A percentile compares a stretch with the other conserved stretches of the same genome.
phyloP scores from a whole-genome alignment of 2,888 invertebrate species.

The Philaethria dido region DNA sequence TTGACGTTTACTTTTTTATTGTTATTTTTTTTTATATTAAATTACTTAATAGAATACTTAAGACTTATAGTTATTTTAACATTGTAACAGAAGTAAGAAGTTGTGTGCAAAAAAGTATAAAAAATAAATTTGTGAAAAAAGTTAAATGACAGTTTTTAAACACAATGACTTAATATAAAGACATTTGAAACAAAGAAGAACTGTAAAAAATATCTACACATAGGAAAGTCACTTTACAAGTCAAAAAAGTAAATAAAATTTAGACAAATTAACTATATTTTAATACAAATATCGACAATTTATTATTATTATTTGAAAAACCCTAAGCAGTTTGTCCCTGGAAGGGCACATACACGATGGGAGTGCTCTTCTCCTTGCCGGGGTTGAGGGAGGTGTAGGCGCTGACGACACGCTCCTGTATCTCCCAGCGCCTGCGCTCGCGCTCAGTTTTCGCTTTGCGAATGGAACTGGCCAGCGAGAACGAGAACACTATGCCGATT shows the following conservation, averaged over 20 bases:
- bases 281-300: slow-evolving; percentile 1
- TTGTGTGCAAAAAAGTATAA: too few relatives aligned
- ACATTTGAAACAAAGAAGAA: not conserved
- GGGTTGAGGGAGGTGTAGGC: slow-evolving; percentile 76
- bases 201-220: not conserved
- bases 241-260: not conserved
- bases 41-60: too few relatives aligned
- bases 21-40: too few relatives aligned
- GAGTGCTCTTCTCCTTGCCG: slow-evolving; percentile 64
- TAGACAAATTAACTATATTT: not conserved
- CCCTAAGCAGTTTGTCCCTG: slow-evolving; percentile 71
- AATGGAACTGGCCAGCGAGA: slow-evolving; percentile 93
- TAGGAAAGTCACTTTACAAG: not conserved
- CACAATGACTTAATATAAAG: not conserved
- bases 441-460: slow-evolving; percentile 89
- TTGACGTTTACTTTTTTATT: too few relatives aligned
- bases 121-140: not conserved
- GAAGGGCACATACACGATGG: slow-evolving; percentile 79
- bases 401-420: slow-evolving; percentile 84
- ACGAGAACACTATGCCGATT: slow-evolving; percentile 94
- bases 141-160: too few relatives aligned
- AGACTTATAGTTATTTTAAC: not conserved
- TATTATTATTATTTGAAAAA: not conserved
- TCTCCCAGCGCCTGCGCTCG: slow-evolving; percentile 88
- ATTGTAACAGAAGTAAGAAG: not conserved